Evolutionary conservation across 2,888 invertebrate species (phyloP).

Genomic region (Oxytorus armatus): DNA sequence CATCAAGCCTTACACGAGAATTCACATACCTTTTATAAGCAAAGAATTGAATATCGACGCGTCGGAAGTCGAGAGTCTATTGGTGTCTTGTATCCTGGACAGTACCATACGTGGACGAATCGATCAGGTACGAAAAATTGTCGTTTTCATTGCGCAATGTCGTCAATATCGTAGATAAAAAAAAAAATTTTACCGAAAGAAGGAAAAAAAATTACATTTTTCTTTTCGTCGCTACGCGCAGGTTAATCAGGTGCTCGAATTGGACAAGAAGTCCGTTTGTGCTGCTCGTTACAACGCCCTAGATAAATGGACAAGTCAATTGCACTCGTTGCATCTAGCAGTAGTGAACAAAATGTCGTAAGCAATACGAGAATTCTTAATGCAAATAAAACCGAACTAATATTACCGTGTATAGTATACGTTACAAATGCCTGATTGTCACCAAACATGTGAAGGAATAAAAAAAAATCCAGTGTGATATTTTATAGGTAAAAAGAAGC

Average conservation of each 20-base stretch:
- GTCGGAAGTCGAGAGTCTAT: conserved; percentile 96
- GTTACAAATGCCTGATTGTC: conserved; percentile 70
- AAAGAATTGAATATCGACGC: conserved; percentile 97
- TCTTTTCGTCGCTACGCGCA: conserved; percentile 81
- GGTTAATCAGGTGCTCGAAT: conserved; percentile 96
- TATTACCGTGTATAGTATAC: conserved; percentile 77
- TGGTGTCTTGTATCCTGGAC: conserved; percentile 99
- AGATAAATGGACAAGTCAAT: conserved; percentile 98
- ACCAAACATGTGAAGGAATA: conserved; percentile 71
- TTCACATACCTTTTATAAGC: conserved; percentile 99
- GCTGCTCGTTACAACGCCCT: conserved; percentile 96
- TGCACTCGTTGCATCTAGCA: conserved; percentile 94
- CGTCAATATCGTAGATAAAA: conserved; percentile 83
- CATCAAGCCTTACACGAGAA: conserved; percentile 98
- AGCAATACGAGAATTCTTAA: conserved; percentile 70
- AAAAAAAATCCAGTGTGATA: conserved; percentile 79
- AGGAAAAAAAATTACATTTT: conserved; percentile 1
- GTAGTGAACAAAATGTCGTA: conserved; percentile 97
- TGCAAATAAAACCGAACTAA: conserved; percentile 69
- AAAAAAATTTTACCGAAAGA: not conserved
- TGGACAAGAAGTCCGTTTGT: conserved; percentile 92
- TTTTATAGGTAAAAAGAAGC: conserved; percentile 70
- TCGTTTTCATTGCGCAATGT: conserved; percentile 82
- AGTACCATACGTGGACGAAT: conserved; percentile 95
- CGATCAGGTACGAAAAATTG: conserved; percentile 88